Base-by-base conservation (phyloP, 23 tunicate species). In the Trididemnum nubilum region DNA sequence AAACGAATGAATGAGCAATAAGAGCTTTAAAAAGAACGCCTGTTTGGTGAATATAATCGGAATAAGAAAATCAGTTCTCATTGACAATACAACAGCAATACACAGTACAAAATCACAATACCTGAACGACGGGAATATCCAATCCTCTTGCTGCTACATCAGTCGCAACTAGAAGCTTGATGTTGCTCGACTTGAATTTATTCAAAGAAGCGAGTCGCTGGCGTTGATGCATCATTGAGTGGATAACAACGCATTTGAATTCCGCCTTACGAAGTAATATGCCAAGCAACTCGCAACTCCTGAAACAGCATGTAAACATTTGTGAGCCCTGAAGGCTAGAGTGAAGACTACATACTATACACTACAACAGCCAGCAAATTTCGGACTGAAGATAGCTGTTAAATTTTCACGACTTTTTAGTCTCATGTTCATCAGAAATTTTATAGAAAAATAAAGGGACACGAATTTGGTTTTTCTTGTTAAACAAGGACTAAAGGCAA, bases 121-220 rank as follows among this genome's bases (percentile, higher is more conserved):
- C 98, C 83, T 93, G 98, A 0, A 93, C 98, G 31, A 77, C 72
- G 2, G 99, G 99, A 23, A 96, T 90, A 51, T 96, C 99, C 39
- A 96, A 70, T 5, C 99, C 99, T 51, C 99, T 77, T 1, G 99
- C 92, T 21, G 99, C 99, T 15, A 96, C 97, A 87, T 96, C 99
- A 0, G 99, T 96, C 28, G 99, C 99, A 5, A 96, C 90, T 71
- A 96, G 36, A 28, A 96, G 61, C 23, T 81, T 64, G 9, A 82
- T 83, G 38, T 81, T 89, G 82, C 96, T 90, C 36, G 96, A 87
- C 71, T 96, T 96, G 77, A 96, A 96, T 44, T 76, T 89, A 22
- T 85, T 61, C 39, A 96, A 40, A 36, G 99, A 79, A 0, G 82
- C 69, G 30, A 96, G 85, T n/a, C 99, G 90, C 18, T 88, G 88